These are phyloP conservation scores for Acridotheres tristis DNA, from an alignment of 2,797 vertebrate genomes.

Conservation along the genomic window DNA sequence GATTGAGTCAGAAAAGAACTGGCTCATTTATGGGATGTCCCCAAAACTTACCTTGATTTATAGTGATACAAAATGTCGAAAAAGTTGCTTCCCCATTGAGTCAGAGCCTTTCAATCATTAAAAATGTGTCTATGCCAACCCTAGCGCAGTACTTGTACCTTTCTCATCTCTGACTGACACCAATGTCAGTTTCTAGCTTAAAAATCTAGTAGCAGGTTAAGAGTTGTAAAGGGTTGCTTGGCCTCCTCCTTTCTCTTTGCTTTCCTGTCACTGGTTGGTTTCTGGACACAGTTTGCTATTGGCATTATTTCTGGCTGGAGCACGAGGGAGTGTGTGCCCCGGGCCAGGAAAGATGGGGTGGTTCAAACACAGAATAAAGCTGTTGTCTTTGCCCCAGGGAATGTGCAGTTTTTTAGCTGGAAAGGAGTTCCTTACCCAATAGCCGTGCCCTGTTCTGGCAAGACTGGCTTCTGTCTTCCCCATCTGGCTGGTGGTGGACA, in stretches of 20 bases:
- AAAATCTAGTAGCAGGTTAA: neutral
- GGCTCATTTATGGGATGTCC: neutral
- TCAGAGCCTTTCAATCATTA: neutral
- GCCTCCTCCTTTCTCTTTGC: neutral
- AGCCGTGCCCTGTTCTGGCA: neutral
- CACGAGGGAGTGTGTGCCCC: rapidly evolving
- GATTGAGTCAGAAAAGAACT: neutral
- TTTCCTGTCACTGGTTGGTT: neutral
- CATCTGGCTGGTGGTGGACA: too few relatives aligned
- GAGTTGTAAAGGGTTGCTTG: neutral
- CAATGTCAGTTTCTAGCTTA: neutral
- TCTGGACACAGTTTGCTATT: neutral
- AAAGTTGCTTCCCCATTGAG: neutral
- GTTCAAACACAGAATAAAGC: neutral
- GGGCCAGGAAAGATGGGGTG: neutral
- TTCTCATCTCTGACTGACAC: neutral
- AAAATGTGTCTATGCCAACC: neutral
- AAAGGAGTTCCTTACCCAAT: neutral
- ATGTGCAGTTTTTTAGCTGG: neutral
- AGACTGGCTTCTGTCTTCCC: neutral
- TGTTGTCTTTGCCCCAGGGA: neutral
- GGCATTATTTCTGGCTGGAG: neutral
- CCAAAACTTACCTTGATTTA: neutral
- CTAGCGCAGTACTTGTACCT: neutral
- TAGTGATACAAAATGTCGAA: neutral